Conservation (phyloP, 1,140 invertebrate genomes). For the Aculops lycopersici region DNA sequence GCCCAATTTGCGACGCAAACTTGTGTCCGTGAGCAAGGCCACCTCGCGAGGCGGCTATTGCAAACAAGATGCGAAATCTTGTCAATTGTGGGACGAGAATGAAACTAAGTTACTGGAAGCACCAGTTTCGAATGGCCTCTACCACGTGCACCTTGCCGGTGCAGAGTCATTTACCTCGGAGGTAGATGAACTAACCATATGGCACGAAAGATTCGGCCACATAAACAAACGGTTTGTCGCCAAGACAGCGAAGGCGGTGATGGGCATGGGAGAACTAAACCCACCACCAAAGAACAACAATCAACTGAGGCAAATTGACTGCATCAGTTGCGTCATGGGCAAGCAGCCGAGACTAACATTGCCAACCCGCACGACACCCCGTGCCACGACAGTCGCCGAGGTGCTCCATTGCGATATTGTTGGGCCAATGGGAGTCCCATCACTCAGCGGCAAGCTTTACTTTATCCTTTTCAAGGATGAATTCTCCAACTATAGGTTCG, state of each 20-base stretch:
- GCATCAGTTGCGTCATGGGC: background rate
- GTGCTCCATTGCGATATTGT: constrained; percentile 14
- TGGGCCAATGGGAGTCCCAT: constrained; percentile 13
- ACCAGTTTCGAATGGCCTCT: no score
- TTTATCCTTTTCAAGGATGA: constrained; percentile 16
- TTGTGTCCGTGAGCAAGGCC: background rate
- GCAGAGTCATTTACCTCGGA: no score
- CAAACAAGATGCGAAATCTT: background rate
- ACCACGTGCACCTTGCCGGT: no score
- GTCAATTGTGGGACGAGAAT: background rate
- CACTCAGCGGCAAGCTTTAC: constrained; percentile 13
- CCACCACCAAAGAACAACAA: no score
- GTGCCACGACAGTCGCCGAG: constrained; percentile 9
- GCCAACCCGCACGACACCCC: no score
- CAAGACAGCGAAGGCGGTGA: no score
- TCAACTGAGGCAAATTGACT: no score
- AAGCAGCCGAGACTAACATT: no score
- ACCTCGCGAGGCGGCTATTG: background rate
- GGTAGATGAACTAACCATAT: background rate
- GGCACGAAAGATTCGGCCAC: background rate
- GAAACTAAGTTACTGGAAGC: background rate
- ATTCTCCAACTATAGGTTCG: constrained; percentile 13
- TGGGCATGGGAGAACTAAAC: background rate
- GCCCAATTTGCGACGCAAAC: no score
- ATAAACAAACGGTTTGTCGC: no score